phyloP scores from a whole-genome alignment of 2,888 invertebrate genomes.

The Drosophila conformis region DNA sequence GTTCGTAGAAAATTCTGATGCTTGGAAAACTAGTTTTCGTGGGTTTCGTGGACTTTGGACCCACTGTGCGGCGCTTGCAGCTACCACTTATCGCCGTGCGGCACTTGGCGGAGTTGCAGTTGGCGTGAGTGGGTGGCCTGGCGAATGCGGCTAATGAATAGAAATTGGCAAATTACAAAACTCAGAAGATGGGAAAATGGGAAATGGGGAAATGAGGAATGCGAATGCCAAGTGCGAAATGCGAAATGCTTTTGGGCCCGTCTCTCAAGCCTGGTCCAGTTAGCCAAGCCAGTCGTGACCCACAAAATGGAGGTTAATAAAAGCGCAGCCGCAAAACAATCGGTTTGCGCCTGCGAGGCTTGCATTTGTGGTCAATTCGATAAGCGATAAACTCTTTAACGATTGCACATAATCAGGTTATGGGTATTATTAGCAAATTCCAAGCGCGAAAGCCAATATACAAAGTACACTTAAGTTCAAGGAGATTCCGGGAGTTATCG shows the following conservation, averaged over 20 bases:
- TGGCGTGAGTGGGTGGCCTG: conserved; percentile 35
- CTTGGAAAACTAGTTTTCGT: neutral
- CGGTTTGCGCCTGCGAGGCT: conserved; percentile 2
- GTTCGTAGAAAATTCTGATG: neutral
- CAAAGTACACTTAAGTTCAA: neutral
- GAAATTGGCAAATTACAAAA: conserved; percentile 44
- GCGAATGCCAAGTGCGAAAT: conserved; percentile 21
- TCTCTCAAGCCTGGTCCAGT: conserved; percentile 19
- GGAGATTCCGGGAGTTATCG: neutral
- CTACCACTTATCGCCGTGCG: neutral
- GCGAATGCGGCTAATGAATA: conserved; percentile 47
- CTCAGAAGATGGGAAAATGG: neutral
- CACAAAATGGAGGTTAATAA: conserved; percentile 19
- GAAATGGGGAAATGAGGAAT: neutral
- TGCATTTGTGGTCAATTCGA: conserved; percentile 6
- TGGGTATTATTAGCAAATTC: neutral
- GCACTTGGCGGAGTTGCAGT: neutral
- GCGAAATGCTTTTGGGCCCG: conserved; percentile 7
- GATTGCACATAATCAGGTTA: neutral
- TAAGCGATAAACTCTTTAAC: conserved; percentile 4
- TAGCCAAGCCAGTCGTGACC: conserved; percentile 17
- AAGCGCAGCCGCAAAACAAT: conserved; percentile 4
- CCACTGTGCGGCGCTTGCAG: conserved; percentile 36
- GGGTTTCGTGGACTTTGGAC: neutral
- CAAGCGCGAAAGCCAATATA: neutral